Percentiles rank a stretch among this genome's conserved stretches.
Evolutionary conservation across 2,888 invertebrate genomes (phyloP).

Genomic region (Epsilonema sp.): DNA sequence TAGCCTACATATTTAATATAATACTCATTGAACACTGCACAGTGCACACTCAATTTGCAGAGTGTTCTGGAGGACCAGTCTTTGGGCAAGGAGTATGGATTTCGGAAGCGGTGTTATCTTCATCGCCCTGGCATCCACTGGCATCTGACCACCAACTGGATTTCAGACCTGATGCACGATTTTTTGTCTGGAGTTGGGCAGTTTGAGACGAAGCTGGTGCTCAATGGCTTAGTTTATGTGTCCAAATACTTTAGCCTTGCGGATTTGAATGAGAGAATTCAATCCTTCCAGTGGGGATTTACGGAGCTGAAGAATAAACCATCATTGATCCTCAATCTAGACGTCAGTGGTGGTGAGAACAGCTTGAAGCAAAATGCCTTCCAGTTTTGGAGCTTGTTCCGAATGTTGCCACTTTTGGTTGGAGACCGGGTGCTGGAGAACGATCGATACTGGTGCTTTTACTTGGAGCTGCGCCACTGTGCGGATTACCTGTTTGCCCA

Average conservation of each 20-base stretch:
- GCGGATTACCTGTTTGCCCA: not conserved
- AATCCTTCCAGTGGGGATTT: not conserved
- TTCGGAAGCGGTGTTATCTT: no score
- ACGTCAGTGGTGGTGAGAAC: not conserved
- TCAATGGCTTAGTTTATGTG: not conserved
- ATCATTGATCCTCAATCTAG: not conserved
- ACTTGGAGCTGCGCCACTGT: not conserved
- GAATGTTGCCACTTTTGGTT: not conserved
- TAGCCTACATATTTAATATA: no score
- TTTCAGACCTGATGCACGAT: not conserved
- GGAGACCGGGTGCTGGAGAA: not conserved
- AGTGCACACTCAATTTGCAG: no score
- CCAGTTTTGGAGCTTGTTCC: not conserved
- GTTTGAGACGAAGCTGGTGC: not conserved
- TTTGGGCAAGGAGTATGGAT: no score
- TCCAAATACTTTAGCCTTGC: not conserved
- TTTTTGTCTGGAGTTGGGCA: not conserved
- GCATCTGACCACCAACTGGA: not conserved
- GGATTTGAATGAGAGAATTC: not conserved
- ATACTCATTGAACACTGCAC: no score
- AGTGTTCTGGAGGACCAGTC: no score
- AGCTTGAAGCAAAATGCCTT: not conserved
- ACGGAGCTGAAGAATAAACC: not conserved
- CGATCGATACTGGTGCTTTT: not conserved
- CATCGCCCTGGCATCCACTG: no score